A percentile compares a stretch with the other conserved stretches of the same genome.
Conservation (phyloP, 2,888 invertebrate genomes). For the Uloborus plumipes region DNA sequence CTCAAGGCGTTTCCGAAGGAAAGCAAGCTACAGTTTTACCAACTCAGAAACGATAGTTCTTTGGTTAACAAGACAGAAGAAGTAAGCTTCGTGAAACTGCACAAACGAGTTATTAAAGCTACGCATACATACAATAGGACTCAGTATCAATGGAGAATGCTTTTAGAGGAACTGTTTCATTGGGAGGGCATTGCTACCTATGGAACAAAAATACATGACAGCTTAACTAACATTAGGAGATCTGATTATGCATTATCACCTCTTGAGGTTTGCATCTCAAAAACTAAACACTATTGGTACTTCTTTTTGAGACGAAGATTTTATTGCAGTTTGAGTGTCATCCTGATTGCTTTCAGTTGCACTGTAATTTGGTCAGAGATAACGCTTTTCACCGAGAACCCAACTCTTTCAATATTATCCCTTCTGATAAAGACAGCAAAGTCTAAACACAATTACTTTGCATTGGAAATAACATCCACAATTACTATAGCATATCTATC, state of each 20-base stretch:
- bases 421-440: no score
- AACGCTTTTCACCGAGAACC: no score
- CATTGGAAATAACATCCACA: no score
- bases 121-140: conserved; percentile 91
- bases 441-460: no score
- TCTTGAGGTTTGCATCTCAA: conserved; percentile 70
- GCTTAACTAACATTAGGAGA: conserved; percentile 73
- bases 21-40: not conserved
- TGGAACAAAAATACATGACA: conserved; percentile 76
- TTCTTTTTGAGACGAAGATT: conserved; percentile 85
- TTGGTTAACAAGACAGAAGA: conserved; percentile 74
- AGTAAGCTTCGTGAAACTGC: conserved; percentile 88
- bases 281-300: conserved; percentile 97
- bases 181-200: conserved; percentile 91
- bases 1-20: conserved; percentile 76
- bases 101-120: conserved; percentile 90
- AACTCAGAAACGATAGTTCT: not conserved
- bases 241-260: no score
- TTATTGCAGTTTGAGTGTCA: conserved; percentile 77
- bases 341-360: conserved; percentile 75
- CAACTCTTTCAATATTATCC: no score
- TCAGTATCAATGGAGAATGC: conserved; percentile 92
- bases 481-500: conserved; percentile 78
- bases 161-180: conserved; percentile 80
- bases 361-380: no score